phyloP scores from a whole-genome alignment of 1,140 invertebrate genomes.

The Brachionus koreanus region DNA sequence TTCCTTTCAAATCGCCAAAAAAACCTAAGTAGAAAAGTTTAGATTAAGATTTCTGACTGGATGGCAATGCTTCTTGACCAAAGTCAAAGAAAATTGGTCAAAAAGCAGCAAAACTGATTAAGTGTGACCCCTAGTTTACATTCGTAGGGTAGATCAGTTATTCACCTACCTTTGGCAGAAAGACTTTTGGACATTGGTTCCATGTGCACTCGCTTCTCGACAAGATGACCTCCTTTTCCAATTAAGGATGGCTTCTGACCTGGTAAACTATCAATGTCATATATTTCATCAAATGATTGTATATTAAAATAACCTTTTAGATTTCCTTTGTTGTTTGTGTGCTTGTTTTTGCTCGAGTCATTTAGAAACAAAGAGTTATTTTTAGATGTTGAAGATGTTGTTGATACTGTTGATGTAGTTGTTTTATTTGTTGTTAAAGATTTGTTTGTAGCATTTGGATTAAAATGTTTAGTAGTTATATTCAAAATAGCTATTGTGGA shows the following conservation, averaged over 20 bases:
- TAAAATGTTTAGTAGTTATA: neutral
- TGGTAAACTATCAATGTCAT: slow-evolving; percentile 25
- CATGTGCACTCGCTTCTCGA: slow-evolving; percentile 5
- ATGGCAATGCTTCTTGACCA: neutral
- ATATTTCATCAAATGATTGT: slow-evolving; percentile 37
- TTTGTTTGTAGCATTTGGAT: neutral
- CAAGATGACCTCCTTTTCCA: neutral
- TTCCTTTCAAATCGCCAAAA: slow-evolving; percentile 28
- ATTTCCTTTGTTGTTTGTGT: neutral
- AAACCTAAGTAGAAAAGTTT: slow-evolving; percentile 15
- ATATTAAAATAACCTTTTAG: slow-evolving; percentile 29
- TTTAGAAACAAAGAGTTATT: neutral
- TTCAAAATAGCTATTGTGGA: neutral
- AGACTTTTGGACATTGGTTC: neutral
- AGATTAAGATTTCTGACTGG: neutral
- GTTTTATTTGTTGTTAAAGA: neutral
- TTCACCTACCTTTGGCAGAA: slow-evolving; percentile 15
- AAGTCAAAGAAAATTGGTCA: neutral
- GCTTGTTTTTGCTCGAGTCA: neutral
- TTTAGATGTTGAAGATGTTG: neutral
- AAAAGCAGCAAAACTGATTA: neutral
- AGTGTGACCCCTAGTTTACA: slow-evolving; percentile 16
- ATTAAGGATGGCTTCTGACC: neutral
- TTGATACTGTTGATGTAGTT: neutral
- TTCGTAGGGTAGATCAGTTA: neutral